Conservation (phyloP, 2,888 invertebrate species). For the Platycheirus albimanus region DNA sequence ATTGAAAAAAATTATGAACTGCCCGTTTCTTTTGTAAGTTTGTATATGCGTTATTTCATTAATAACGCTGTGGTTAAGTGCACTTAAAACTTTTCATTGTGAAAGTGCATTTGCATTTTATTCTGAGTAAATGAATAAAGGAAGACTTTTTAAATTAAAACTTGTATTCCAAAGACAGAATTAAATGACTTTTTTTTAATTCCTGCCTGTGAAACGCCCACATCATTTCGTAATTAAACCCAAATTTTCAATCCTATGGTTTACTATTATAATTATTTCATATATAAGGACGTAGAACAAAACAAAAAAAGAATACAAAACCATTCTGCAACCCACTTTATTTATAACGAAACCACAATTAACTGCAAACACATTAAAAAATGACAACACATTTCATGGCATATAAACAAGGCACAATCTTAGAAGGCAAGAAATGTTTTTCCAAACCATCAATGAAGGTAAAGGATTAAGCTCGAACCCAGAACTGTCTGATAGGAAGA, state of each 20-base stretch:
- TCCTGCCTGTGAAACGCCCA: conserved; percentile 52
- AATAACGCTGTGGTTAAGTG: conserved; percentile 41
- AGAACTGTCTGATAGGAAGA: conserved; percentile 31
- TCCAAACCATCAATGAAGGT: not conserved
- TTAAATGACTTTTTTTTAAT: conserved; percentile 16
- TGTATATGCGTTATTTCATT: conserved; percentile 18
- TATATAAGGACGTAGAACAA: conserved; percentile 26
- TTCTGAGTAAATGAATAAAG: conserved; percentile 2
- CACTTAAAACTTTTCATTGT: not conserved
- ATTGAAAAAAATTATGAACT: conserved; percentile 6
- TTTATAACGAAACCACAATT: conserved; percentile 67
- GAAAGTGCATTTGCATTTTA: conserved; percentile 38
- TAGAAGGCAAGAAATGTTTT: conserved; percentile 10
- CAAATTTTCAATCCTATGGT: conserved; percentile 29
- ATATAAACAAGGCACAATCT: conserved; percentile 32
- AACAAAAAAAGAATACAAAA: conserved; percentile 48
- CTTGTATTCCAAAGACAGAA: conserved; percentile 20
- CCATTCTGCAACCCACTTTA: conserved; percentile 53
- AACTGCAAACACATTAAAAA: conserved; percentile 51
- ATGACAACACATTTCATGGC: conserved; percentile 13
- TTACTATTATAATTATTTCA: conserved; percentile 37
- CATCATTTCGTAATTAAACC: conserved; percentile 64
- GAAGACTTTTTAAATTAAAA: not conserved
- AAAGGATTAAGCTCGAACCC: not conserved
- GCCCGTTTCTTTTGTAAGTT: not conserved